Percentiles rank a stretch among this genome's conserved stretches.
Conservation (phyloP, 2,888 invertebrate species). For the Eristalis pertinax region DNA sequence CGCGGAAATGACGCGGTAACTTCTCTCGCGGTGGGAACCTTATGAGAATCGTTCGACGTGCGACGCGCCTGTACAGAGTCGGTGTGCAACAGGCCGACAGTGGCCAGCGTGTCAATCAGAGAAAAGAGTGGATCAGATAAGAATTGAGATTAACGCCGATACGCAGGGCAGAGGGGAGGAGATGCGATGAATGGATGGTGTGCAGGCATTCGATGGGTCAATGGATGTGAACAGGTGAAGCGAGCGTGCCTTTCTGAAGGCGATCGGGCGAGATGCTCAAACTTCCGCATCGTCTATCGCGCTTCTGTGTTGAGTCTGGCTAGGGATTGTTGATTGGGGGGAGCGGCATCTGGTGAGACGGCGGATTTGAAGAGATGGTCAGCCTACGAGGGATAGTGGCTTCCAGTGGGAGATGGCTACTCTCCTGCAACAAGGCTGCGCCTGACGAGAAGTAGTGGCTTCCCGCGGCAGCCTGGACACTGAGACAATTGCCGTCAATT, state of each 20-base stretch:
- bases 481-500: not conserved
- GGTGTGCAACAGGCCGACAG: not conserved
- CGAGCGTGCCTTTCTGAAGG: no score
- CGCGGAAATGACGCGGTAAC: not conserved
- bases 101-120: not conserved
- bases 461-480: no score
- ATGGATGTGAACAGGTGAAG: not conserved
- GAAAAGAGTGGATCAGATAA: not conserved
- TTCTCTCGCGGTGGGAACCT: not conserved
- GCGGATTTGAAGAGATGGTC: no score
- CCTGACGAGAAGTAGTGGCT: not conserved
- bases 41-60: not conserved
- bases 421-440: not conserved
- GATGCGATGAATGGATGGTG: not conserved
- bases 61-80: fast-evolving
- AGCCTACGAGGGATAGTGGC: no score
- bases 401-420: no score
- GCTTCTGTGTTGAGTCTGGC: no score
- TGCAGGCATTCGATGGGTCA: not conserved
- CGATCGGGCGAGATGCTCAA: no score
- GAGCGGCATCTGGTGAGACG: no score
- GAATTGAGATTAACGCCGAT: not conserved
- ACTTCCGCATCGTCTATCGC: no score
- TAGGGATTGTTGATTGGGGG: no score
- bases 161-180: not conserved